Evolutionary conservation across 1,140 invertebrate species (phyloP).

Genomic region (Drosophila chauvacae): DNA sequence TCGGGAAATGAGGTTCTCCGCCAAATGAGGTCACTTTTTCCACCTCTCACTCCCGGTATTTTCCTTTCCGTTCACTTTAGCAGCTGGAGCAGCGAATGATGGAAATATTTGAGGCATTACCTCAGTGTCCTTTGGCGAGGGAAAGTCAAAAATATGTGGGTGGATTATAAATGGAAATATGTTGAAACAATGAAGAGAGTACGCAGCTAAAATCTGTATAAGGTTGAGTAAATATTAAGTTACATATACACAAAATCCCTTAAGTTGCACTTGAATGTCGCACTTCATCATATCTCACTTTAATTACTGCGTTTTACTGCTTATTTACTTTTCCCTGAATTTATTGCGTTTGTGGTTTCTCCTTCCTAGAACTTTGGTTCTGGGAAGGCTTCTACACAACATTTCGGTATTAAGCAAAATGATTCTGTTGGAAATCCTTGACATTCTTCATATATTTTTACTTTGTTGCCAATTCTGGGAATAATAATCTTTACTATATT

Average conservation of each 20-base stretch:
- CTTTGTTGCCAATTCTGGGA: neutral
- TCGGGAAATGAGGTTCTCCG: conserved; percentile 43
- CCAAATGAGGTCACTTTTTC: conserved; percentile 75
- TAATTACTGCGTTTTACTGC: neutral
- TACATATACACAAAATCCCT: neutral
- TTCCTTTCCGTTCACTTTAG: conserved; percentile 17
- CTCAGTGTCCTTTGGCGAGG: conserved; percentile 29
- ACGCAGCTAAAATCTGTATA: neutral
- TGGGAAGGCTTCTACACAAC: neutral
- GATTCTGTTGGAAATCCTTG: neutral
- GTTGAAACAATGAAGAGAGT: neutral
- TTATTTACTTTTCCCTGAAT: neutral
- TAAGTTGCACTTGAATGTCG: neutral
- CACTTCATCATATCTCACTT: neutral
- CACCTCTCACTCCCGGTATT: conserved; percentile 21
- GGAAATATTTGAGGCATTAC: conserved; percentile 67
- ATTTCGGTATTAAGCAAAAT: neutral
- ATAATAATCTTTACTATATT: neutral
- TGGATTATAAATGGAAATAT: neutral
- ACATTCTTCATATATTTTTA: neutral
- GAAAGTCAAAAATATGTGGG: conserved; percentile 12
- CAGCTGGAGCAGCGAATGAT: conserved; percentile 23
- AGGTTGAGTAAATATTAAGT: neutral
- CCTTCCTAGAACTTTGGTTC: neutral
- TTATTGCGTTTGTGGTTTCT: neutral